Evolutionary conservation across 2,888 invertebrate species (phyloP), one percentile per base, ranked within the genome.

Genomic region (Nomada fucata): DNA sequence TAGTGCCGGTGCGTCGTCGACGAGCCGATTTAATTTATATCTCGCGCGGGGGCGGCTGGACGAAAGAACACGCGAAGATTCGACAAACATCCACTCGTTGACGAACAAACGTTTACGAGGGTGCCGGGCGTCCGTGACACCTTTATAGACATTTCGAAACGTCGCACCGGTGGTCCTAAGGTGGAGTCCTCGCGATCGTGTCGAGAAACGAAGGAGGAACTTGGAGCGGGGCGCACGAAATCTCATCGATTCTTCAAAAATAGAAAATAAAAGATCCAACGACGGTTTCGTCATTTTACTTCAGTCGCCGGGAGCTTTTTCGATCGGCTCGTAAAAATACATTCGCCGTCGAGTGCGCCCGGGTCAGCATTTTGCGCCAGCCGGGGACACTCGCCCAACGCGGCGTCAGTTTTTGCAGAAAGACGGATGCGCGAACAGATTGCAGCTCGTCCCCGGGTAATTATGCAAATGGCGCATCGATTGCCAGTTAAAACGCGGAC

Each of bases 1-100:
- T 90, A 89, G 87, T 83, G 89, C 78, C 89, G 84, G 81, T 83
- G n/a, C 82, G 80, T 67, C 86, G 84, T 83, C 88, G 90, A 90
- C 91, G 89, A 90, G 89, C 88, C 90, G 88, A 91, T 91, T 90
- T 91, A 90, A 91, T 91, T 91, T 91, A 91, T 91, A 85, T 85
- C 79, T 77, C 61, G 78, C 75, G 73, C 69, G 81, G 78, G 64
- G 85, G 69, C 79, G 83, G 52, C 50, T 68, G 75, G 5, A 69
- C 85, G 86, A 85, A 87, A 88, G 89, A 89, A 89, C 90, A 89
- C 72, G 68, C 76, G 74, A 55, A 60, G 52, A 64, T 20, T 79
- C 82, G 83, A 85, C 89, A 86, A 88, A 88, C 89, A 89, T 89
- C 88, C 84, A 15, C 80, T 67, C 42, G 57, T 36, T 36, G 61